Evolutionary conservation across 2,888 invertebrate genomes (phyloP), one percentile per base, ranked within the genome.

Genomic region (Druceiella hillmani): DNA sequence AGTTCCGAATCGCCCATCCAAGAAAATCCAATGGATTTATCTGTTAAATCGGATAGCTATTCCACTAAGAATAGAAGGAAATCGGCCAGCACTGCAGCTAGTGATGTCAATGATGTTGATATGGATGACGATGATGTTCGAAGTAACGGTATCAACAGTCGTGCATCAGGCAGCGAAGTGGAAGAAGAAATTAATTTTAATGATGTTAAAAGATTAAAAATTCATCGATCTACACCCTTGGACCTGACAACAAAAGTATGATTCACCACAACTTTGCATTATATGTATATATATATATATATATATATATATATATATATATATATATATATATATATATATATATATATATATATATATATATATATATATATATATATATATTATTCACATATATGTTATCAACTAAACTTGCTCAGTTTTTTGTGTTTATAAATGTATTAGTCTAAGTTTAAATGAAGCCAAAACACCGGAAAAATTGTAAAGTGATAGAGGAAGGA

Each of bases 1-100:
- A 61, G 65, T 1, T 69, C 70, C 1, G 77, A 78, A 28, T 78
- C 78, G 5, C 78, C 67, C 0, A 47, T 76, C 1, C 85, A 87
- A 55, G 86, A 87, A 47, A 80, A 82, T 55, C 88, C 88, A 2
- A 87, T 88, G 58, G 88, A 88, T 56, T 62, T 88, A 45, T 87
- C 87, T 22, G 83, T 87, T 66, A 84, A 81, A 53, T 75, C 79
- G 1, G 74, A 74, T 13, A 81, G 81, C 27, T 67, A 77, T 40
- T 69, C 66, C 14, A 70, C 70, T 50, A 66, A 75, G 1, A 69
- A 68, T 33, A 57, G 72, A 39, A 61, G 69, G 50, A 57, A 66
- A 47, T 69, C 70, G 0, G 67, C 67, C 35, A 69, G 68, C 48
- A 53, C 51, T 25, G 52, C 52, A 7, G 58, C 57, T 6, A 76